Evolutionary conservation across 1,140 invertebrate genomes (phyloP).

Genomic region (Lepidurus arcticus): DNA sequence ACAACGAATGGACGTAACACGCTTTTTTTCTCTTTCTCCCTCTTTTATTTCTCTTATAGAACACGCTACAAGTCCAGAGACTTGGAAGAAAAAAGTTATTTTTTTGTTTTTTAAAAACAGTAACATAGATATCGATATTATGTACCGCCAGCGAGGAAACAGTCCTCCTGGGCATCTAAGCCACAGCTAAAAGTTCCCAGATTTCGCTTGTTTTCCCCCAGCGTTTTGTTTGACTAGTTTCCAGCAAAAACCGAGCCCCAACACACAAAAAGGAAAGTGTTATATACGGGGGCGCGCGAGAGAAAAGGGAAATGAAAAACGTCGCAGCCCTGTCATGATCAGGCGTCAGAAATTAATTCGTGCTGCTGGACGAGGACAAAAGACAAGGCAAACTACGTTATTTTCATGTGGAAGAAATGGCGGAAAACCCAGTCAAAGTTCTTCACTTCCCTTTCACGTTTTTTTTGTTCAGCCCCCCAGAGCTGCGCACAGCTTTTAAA

Average conservation of each 20-base stretch:
- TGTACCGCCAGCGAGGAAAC: no score
- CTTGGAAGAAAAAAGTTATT: neutral
- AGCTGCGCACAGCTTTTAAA: neutral
- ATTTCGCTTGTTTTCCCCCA: no score
- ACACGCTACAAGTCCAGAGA: neutral
- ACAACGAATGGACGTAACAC: neutral
- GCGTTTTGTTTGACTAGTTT: no score
- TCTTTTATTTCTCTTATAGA: neutral
- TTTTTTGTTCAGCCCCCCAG: neutral
- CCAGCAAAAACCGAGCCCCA: no score
- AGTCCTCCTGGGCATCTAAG: no score
- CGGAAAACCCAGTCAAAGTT: neutral
- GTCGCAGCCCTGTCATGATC: constrained; percentile 10
- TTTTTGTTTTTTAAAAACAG: no score
- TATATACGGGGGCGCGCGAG: neutral
- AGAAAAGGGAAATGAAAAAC: neutral
- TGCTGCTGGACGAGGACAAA: constrained; percentile 4
- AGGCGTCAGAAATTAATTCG: constrained; percentile 19
- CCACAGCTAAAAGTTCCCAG: no score
- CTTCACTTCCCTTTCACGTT: no score
- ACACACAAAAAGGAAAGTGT: neutral
- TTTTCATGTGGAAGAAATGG: constrained; percentile 16
- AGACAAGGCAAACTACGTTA: neutral
- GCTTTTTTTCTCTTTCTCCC: neutral
- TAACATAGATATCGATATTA: no score